phyloP scores from a whole-genome alignment of 2,888 invertebrate genomes.

The Eutolmus rufibarbis region DNA sequence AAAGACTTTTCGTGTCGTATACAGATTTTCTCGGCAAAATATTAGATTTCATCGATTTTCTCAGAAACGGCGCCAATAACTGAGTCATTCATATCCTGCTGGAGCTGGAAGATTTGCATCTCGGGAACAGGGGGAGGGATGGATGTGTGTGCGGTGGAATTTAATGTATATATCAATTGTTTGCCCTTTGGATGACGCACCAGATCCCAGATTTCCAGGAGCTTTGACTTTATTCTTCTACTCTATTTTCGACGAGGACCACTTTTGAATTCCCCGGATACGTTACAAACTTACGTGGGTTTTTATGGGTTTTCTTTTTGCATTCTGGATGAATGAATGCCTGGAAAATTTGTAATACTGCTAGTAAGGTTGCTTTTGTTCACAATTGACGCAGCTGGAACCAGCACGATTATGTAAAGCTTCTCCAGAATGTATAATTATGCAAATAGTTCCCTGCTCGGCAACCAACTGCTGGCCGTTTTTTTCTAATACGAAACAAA shows the following conservation, averaged over 20 bases:
- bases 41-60: constrained; percentile 28
- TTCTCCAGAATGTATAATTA: not conserved
- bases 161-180: not conserved
- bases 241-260: not conserved
- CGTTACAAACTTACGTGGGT: not conserved
- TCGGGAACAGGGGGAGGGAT: not conserved
- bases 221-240: not conserved
- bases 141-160: not conserved
- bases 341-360: not conserved
- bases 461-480: not conserved
- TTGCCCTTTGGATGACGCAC: not conserved
- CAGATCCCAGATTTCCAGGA: not conserved
- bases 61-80: constrained; percentile 4
- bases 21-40: not conserved
- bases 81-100: not conserved
- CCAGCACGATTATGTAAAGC: not conserved
- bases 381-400: not conserved
- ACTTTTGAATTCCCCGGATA: not conserved
- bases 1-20: not conserved
- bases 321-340: not conserved
- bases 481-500: not conserved
- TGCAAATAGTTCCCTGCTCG: not conserved
- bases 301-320: not conserved
- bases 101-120: not conserved
- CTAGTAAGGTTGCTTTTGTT: not conserved